Evolutionary conservation across 2,797 vertebrate species (phyloP), one percentile per base, ranked within the genome.

Genomic region (Percopsis omiscomaycus): DNA sequence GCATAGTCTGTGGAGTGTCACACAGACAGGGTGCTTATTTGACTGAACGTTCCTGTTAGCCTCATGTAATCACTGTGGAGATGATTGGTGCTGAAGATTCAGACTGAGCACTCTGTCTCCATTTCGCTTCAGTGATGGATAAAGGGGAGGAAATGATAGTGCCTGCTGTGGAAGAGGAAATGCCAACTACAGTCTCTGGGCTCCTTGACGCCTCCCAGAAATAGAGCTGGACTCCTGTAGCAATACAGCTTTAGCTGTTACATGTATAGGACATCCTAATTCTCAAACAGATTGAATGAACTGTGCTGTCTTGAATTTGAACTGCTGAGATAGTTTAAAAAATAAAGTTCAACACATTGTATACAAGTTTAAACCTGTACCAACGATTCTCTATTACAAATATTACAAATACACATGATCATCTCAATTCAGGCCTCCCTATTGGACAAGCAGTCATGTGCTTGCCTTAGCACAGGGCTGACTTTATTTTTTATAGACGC

Each of bases 171-270:
- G 64, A 64, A 63, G 59, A 51, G 49, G 65, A 79, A 73, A 86
- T 84, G 79, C 66, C 77, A 80, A 61, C 73, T 63, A 46, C 52
- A 68, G 81, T 85, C 85, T 64, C 61, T 63, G 68, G 85, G 74
- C 64, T 77, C 47, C 58, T 32, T 59, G 16, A 59, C 72, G 63
- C 59, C 64, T 73, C 55, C 37, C 16, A 48, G 68, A 81, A 78
- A 71, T 51, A 12, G 49, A 85, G 58, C 22, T 30, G 6, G 46
- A 48, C 27, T 32, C 59, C 15, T 10, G 9, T 16, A 4, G 29
- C 9, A 0, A 13, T 46, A 16, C 13, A 13, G 27, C n/a, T 37
- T 42, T n/a, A 13, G 27, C n/a, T 37, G 49, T n/a, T 6, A 32
- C 42, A 3, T 22, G 22, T 22, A 22, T 5, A 42, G 37, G 37